These are phyloP conservation scores for Alethe castanea DNA, from an alignment of 2,113 vertebrate species.

Conservation along the genomic window DNA sequence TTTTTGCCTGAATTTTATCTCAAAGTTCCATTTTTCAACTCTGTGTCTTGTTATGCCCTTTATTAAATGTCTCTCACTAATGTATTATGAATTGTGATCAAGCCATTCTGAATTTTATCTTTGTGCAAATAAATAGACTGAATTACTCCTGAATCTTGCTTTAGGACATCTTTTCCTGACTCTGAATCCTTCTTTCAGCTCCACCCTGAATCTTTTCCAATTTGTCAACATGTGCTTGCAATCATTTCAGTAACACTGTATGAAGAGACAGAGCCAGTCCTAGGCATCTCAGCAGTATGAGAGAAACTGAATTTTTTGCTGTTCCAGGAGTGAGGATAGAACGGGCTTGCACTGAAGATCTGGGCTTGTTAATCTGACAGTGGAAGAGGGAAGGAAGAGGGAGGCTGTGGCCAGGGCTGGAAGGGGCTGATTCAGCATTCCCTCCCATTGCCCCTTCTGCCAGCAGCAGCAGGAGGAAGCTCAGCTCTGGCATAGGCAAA, in stretches of 20 bases:
- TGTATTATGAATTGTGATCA: not conserved
- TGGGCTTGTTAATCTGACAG: not conserved
- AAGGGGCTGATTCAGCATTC: not conserved
- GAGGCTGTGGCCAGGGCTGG: not conserved
- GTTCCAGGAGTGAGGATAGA: not conserved
- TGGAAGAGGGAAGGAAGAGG: not conserved
- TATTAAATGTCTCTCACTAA: constrained; percentile 11
- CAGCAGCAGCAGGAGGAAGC: not conserved
- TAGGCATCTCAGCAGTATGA: not conserved
- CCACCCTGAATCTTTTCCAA: not conserved
- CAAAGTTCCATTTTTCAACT: not conserved
- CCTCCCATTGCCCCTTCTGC: not conserved
- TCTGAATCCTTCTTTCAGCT: not conserved
- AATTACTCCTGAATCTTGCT: constrained; percentile 2
- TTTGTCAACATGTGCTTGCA: not conserved
- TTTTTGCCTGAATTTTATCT: constrained; percentile 12
- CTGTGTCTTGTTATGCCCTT: not conserved
- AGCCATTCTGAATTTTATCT: not conserved
- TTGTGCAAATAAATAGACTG: not conserved
- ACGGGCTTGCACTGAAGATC: not conserved
- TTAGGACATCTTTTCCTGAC: not conserved
- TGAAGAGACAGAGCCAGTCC: not conserved
- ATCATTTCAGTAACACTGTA: not conserved
- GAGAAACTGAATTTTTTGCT: not conserved
- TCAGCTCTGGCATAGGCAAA: accelerated